Percentiles rank a stretch among this genome's conserved stretches.
Conservation (phyloP, 2,888 invertebrate species). For the Thymelicus sylvestris region DNA sequence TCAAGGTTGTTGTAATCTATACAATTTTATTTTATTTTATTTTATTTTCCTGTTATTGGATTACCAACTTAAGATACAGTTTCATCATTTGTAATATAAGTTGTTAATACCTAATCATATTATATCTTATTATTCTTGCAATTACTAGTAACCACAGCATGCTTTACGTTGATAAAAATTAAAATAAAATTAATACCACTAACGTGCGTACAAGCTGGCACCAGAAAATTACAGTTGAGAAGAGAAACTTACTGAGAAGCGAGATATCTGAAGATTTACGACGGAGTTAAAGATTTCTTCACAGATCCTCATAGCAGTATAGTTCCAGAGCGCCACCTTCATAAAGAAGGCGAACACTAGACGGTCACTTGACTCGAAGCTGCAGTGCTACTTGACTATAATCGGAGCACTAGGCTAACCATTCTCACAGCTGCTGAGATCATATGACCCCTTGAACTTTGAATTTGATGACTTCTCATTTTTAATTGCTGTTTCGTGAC, state of each 20-base stretch:
- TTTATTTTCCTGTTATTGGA: too few species aligned
- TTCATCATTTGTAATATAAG: too few species aligned
- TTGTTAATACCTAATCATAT: too few species aligned
- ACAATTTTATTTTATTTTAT: too few species aligned
- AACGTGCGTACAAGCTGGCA: too few species aligned
- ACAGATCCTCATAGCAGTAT: neutral
- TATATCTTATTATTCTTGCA: too few species aligned
- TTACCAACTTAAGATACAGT: too few species aligned
- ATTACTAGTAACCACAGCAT: too few species aligned
- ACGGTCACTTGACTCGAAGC: conserved; percentile 18
- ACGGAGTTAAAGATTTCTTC: neutral
- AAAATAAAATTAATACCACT: too few species aligned
- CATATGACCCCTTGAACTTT: conserved; percentile 19
- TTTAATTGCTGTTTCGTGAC: conserved; percentile 4
- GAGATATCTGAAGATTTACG: neutral
- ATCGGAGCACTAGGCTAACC: conserved; percentile 26
- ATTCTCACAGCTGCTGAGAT: conserved; percentile 5
- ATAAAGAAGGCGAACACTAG: conserved; percentile 13
- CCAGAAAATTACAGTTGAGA: too few species aligned
- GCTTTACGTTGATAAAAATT: too few species aligned
- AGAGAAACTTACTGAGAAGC: neutral
- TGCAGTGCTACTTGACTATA: conserved; percentile 20
- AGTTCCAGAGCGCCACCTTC: neutral
- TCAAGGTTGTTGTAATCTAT: too few species aligned
- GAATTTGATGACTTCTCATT: conserved; percentile 18